These are phyloP conservation scores for Cyprinus carpio DNA, from an alignment of 2,113 vertebrate species.

Conservation along the genomic window DNA sequence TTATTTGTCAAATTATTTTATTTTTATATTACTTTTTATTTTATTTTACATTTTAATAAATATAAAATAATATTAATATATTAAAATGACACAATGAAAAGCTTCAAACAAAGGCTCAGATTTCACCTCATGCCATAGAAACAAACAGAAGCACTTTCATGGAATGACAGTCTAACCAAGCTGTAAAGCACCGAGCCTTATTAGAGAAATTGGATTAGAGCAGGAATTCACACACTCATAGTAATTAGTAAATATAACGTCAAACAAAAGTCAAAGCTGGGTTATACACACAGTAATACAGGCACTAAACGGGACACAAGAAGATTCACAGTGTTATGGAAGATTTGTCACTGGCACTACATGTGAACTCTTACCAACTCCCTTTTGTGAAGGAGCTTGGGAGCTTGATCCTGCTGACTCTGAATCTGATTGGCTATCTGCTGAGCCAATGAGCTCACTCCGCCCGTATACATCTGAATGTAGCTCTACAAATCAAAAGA, in stretches of 20 bases:
- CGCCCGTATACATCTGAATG: conserved; percentile 89
- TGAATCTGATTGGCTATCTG: conserved; percentile 90
- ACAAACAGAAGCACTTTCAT: not conserved
- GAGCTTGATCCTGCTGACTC: conserved; percentile 80
- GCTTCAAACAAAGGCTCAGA: not conserved
- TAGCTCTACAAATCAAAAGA: conserved; percentile 78
- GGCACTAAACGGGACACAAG: not conserved
- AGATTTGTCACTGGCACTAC: not conserved
- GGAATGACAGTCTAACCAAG: not conserved
- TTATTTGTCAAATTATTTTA: not conserved
- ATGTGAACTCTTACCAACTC: conserved; percentile 80
- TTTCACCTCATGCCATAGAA: not conserved
- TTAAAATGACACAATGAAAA: not conserved
- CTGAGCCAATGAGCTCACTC: conserved; percentile 90
- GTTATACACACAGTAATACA: conserved; percentile 4
- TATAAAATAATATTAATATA: not conserved
- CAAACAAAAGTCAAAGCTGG: not conserved
- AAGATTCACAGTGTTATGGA: not conserved
- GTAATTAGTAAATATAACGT: not conserved
- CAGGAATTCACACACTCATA: conserved; percentile 8
- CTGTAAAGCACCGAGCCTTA: not conserved
- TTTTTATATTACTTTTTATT: not conserved
- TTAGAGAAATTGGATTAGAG: conserved; percentile 9
- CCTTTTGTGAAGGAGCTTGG: conserved; percentile 83
- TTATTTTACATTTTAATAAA: not conserved